A percentile compares a stretch with the other conserved stretches of the same genome.
Evolutionary conservation across 1,140 invertebrate species (phyloP).

Genomic region (Orchesella cincta): DNA sequence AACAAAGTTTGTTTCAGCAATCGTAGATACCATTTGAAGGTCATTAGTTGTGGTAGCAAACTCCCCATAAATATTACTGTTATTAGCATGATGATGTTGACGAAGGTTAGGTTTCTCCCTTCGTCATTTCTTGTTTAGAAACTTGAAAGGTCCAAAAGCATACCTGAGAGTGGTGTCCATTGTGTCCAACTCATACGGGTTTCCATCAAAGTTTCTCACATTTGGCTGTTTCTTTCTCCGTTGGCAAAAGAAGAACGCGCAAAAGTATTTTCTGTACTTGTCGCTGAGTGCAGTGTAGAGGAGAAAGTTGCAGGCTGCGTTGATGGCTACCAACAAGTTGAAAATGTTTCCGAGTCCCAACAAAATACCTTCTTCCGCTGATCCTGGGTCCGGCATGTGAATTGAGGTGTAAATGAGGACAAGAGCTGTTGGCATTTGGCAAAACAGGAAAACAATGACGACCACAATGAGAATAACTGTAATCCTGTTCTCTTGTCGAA

Average conservation of each 20-base stretch:
- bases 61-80: background rate
- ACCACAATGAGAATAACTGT: constrained; percentile 75
- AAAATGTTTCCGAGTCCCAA: constrained; percentile 69
- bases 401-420: constrained; percentile 61
- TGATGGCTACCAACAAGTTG: constrained; percentile 71
- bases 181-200: constrained; percentile 45
- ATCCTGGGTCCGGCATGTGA: constrained; percentile 55
- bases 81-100: background rate
- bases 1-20: too few species aligned
- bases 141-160: background rate
- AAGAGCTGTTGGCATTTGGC: constrained; percentile 69
- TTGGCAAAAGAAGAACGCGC: constrained; percentile 64
- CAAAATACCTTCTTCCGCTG: constrained; percentile 57
- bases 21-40: too few species aligned
- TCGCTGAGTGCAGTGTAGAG: constrained; percentile 76
- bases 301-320: constrained; percentile 71
- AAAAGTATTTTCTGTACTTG: constrained; percentile 73
- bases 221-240: background rate
- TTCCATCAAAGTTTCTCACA: constrained; percentile 18
- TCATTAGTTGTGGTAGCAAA: background rate
- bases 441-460: constrained; percentile 72
- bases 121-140: constrained; percentile 2
- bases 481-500: constrained; percentile 69
- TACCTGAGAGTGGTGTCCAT: constrained; percentile 47
- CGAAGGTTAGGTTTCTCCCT: background rate